Base-by-base conservation (phyloP, 2,113 vertebrate genomes). In the Tauraco erythrolophus region DNA sequence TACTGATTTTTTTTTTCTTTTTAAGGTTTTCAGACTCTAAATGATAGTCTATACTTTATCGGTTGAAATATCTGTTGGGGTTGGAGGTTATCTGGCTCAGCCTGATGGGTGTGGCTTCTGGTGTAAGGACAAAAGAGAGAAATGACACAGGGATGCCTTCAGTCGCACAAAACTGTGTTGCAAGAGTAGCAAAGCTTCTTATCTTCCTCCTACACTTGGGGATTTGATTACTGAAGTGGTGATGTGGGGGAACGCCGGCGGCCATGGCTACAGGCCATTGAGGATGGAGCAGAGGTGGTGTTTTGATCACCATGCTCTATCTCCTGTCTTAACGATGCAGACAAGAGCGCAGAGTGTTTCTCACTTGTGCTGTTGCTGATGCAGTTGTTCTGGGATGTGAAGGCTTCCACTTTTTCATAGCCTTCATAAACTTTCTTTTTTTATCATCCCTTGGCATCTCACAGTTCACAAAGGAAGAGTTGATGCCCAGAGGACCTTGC, bases 341-440 rank as follows among this genome's bases (percentile, higher is more conserved):
- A 19, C 0, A 2, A 58, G 66, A 60, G 48, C 0, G 0, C 74
- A 46, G 35, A 74, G 12, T 35, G 33, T 35, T 88, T 78, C 43
- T 84, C 22, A 2, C 64, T 66, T 41, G 39, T 25, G 74, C 81
- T 65, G 6, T 8, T 58, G 57, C 80, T 91, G 46, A 43, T 79
- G 12, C 3, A 6, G 31, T 66, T 48, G 19, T 91, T 92, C 62
- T 31, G 35, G 64, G 50, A 76, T 74, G n/a, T 93, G 50, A 68
- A 84, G 61, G 43, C 51, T 81, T 80, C 91, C 2, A 11, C 56
- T 87, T 88, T 78, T 84, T 92, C 11, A 27, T 24, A 71, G 46
- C 43, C 14, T 74, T 77, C 30, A 3, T 89, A 94, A 83, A 37
- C 60, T 84, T 57, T 83, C n/a, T 74, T 46, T 64, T 93, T 88